Base-by-base conservation (phyloP, 2,797 vertebrate genomes). In the Meda fulgida region DNA sequence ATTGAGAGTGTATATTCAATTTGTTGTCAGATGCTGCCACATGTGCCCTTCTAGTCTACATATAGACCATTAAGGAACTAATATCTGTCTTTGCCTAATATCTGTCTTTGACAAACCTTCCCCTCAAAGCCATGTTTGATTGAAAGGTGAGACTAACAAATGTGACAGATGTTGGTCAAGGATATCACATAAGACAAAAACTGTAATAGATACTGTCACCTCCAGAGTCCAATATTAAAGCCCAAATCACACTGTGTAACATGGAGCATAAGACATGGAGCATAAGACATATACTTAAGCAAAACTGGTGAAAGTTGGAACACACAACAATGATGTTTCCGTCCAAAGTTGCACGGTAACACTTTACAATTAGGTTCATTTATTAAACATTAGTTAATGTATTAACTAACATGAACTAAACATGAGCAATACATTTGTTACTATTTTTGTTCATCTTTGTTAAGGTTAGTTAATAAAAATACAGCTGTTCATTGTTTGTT, bases 91-190 rank as follows among this genome's bases (percentile, higher is more conserved):
- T 55, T 21, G 34, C 66, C 31, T n/a, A 36, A 48, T 65, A 18
- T 36, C 63, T 66, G 31, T 73, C 16, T 40, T 55, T 46, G 53
- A 60, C 34, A 73, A 19, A 40, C 26, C 46, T 53, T 84, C 26
- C n/a, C 43, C 46, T 31, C 29, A 36, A 38, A 69, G 73, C 53
- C 6, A 13, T 31, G 36, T 70, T 31, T 66, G 67, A 78, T 23
- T 63, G 80, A 78, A 36, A 26, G 70, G 23, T 83, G 55, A 72
- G 76, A 72, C 48, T 63, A 21, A 26, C 19, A 60, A 83, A 90
- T 69, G 78, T 86, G 78, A 69, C 82, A 43, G 79, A 83, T 63
- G 75, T 31, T 58, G 69, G 73, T 79, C 58, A 81, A 66, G 82
- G 55, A 38, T 63, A 78, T 71, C 31, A 18, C 40, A n/a, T 40